These are phyloP conservation scores for Buceros bicornis DNA, from an alignment of 2,797 vertebrate species.

Conservation along the genomic window DNA sequence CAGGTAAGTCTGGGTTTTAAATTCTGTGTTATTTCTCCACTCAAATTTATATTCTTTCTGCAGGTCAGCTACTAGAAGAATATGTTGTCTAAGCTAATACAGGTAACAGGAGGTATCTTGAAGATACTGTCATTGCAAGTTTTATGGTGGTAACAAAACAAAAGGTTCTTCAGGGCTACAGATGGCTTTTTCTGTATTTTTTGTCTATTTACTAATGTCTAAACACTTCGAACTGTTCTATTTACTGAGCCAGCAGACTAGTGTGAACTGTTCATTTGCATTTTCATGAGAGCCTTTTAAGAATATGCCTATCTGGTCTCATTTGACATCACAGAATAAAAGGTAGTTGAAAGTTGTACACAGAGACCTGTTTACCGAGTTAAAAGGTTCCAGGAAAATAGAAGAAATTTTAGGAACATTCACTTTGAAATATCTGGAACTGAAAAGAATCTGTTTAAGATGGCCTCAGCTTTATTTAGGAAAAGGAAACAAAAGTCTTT, in stretches of 20 bases:
- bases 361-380: conserved; percentile 18
- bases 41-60: not conserved
- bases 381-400: not conserved
- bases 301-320: conserved; percentile 36
- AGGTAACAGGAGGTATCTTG: not conserved
- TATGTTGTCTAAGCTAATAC: not conserved
- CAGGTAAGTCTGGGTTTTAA: not conserved
- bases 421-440: not conserved
- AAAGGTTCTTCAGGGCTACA: not conserved
- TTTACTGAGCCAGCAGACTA: conserved; percentile 39
- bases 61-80: not conserved
- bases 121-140: not conserved
- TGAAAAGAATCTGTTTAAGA: not conserved
- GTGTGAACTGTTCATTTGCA: conserved; percentile 40
- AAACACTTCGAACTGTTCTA: not conserved
- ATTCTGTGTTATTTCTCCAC: not conserved
- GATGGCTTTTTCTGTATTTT: not conserved
- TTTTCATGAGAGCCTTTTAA: conserved; percentile 51
- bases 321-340: conserved; percentile 33
- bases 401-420: not conserved
- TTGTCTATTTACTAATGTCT: not conserved
- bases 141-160: not conserved
- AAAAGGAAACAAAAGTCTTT: not conserved
- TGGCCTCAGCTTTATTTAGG: conserved; percentile 8
- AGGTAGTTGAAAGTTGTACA: conserved; percentile 34